These are phyloP conservation scores for Scaptomyza flava DNA, from an alignment of 2,888 invertebrate species.

Conservation along the genomic window DNA sequence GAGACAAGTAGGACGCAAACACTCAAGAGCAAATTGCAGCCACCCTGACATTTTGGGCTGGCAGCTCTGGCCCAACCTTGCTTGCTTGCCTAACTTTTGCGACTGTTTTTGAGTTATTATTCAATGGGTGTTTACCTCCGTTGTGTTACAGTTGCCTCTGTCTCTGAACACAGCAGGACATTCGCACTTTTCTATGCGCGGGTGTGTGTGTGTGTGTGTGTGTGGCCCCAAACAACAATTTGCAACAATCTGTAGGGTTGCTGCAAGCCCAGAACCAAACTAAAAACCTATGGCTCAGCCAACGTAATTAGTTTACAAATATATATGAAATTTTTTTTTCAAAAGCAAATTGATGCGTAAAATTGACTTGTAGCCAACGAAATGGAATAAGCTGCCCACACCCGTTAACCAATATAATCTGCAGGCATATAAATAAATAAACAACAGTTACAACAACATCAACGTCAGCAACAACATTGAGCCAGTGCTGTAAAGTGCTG, in stretches of 20 bases:
- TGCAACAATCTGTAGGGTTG: slow-evolving; percentile 58
- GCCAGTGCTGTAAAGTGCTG: slow-evolving; percentile 59
- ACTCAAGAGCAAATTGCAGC: slow-evolving; percentile 73
- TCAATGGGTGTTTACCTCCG: slow-evolving; percentile 62
- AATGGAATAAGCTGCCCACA: slow-evolving; percentile 11
- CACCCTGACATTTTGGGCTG: slow-evolving; percentile 31
- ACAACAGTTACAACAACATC: slow-evolving; percentile 43
- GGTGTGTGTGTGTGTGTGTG: background rate
- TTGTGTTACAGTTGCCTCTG: slow-evolving; percentile 31
- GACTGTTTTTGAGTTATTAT: slow-evolving; percentile 84
- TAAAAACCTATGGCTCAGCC: background rate
- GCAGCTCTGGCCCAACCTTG: slow-evolving; percentile 6
- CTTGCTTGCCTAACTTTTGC: slow-evolving; percentile 33
- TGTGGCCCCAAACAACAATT: slow-evolving; percentile 39
- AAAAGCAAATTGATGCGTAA: slow-evolving; percentile 52
- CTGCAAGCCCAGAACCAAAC: background rate
- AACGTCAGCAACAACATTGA: slow-evolving; percentile 20
- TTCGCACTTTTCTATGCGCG: slow-evolving; percentile 45
- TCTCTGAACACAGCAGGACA: slow-evolving; percentile 65
- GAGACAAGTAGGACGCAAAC: slow-evolving; percentile 67
- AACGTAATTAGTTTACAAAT: slow-evolving; percentile 59
- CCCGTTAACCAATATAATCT: slow-evolving; percentile 27
- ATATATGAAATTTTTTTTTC: slow-evolving; percentile 12
- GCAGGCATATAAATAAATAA: slow-evolving; percentile 63
- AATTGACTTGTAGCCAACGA: slow-evolving; percentile 43